phyloP scores from a whole-genome alignment of 2,888 invertebrate genomes.

The Omphaloscelis lunosa region DNA sequence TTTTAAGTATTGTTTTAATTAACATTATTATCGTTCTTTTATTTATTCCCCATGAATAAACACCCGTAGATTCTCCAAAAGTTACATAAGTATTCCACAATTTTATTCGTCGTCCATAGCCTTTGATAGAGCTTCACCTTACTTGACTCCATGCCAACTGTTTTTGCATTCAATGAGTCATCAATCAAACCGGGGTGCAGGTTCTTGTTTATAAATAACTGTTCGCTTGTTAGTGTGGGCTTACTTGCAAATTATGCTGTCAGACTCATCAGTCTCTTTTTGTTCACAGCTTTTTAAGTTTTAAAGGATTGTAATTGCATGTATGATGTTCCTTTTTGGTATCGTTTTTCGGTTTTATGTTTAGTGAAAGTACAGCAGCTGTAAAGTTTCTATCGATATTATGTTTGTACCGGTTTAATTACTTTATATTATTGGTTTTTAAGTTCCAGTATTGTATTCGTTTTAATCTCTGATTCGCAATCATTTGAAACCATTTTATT shows the following conservation, averaged over 20 bases:
- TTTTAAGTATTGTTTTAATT: background rate
- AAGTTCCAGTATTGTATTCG: background rate
- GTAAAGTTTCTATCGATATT: background rate
- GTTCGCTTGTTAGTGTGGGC: constrained; percentile 60
- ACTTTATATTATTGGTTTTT: background rate
- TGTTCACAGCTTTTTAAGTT: constrained; percentile 37
- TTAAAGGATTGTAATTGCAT: constrained; percentile 44
- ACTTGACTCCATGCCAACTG: constrained; percentile 62
- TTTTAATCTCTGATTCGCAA: background rate
- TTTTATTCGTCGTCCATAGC: constrained; percentile 18
- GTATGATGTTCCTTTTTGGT: constrained; percentile 22
- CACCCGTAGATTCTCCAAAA: background rate
- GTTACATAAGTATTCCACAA: background rate
- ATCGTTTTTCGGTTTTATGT: background rate
- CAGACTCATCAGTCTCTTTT: constrained; percentile 54
- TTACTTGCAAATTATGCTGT: constrained; percentile 67
- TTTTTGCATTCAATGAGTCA: constrained; percentile 64
- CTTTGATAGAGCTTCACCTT: constrained; percentile 42
- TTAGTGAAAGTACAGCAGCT: background rate
- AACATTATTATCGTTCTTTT: background rate
- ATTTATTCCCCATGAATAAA: background rate
- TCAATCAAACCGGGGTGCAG: constrained; percentile 61
- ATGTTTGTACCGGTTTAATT: background rate
- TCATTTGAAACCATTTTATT: background rate
- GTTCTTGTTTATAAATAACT: constrained; percentile 66